Base-by-base conservation (phyloP, 2,888 invertebrate species). In the Margaritifera margaritifera region DNA sequence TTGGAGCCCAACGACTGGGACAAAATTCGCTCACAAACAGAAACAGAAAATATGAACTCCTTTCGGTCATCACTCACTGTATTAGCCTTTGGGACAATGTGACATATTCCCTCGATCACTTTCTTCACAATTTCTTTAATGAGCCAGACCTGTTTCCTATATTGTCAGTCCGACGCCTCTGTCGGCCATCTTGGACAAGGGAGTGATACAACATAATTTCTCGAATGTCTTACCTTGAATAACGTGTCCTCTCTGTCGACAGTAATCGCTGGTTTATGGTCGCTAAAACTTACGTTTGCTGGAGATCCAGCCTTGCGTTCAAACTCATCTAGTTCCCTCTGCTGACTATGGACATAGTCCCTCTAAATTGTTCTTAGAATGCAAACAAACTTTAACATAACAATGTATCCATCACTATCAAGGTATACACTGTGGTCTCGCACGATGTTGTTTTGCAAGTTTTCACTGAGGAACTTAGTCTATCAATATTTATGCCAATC, bases 171-270 rank as follows among this genome's bases (percentile, higher is more conserved):
- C 4, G 53, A 15, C 2, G 66, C 66, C 61, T 66, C 66, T 55
- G 11, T 18, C 24, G 66, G 66, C 66, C 66, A 66, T 31, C 66
- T 50, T 25, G 66, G 66, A 62, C 66, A 66, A 42, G 62, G 66
- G 8, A 66, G 56, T 15, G 66, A 61, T 3, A 66, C 55, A 0
- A 66, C 66, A 55, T 66, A 55, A 24, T 66, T 61, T 50, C 25
- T 25, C 2, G 66, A 61, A 18, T 19, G 4, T 18, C 42, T 53
- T 1, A 61, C n/a, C 27, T 24, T 66, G 18, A 31, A 27, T 19
- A 31, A 31, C 4, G 66, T 55, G 24, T 25, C 61, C 2, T 19
- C 51, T 31, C 27, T 42, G 42, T 66, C 62, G 19, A 27, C 54
- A 24, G 62, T 66, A 15, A 66, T 25, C 6, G 66, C 66, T 20